These are phyloP conservation scores for Tolypeutes matacus DNA, from an alignment of 2,797 vertebrate species.

Conservation along the genomic window DNA sequence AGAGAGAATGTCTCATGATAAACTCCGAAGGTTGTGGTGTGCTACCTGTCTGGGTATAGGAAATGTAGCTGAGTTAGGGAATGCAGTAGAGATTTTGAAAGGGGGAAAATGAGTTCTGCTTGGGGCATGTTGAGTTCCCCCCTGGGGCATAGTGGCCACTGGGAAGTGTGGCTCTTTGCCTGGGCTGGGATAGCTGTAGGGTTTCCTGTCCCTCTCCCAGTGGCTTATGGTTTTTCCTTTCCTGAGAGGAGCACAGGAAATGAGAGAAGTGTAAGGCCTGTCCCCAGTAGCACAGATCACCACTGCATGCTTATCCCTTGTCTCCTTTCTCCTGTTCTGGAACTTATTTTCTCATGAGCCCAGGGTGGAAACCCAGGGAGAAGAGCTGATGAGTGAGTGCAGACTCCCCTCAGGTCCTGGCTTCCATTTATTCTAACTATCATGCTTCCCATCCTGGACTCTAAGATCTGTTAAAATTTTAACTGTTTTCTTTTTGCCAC, in stretches of 20 bases:
- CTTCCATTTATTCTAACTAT: not conserved
- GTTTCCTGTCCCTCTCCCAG: not conserved
- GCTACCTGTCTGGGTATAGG: not conserved
- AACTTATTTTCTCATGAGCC: not conserved
- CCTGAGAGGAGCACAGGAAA: not conserved
- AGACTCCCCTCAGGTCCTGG: not conserved
- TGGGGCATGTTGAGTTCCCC: not conserved
- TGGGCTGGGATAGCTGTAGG: not conserved
- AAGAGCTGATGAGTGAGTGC: not conserved
- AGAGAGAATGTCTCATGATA: not conserved
- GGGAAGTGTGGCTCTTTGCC: not conserved
- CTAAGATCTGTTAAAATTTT: not conserved
- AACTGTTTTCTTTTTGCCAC: not conserved
- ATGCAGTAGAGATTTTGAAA: not conserved
- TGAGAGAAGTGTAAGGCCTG: not conserved
- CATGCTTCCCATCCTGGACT: not conserved
- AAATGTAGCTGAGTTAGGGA: not conserved
- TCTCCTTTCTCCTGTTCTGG: not conserved
- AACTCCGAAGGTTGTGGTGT: not conserved
- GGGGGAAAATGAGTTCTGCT: not conserved
- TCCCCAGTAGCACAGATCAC: not conserved
- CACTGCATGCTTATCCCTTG: not conserved
- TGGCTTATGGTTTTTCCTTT: not conserved
- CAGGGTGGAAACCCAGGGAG: no score
- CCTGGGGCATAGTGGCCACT: not conserved